Percentiles rank a stretch among this genome's conserved stretches.
These are phyloP conservation scores for Sarcophaga peregrina DNA, from an alignment of 1,140 invertebrate genomes.

Conservation along the genomic window DNA sequence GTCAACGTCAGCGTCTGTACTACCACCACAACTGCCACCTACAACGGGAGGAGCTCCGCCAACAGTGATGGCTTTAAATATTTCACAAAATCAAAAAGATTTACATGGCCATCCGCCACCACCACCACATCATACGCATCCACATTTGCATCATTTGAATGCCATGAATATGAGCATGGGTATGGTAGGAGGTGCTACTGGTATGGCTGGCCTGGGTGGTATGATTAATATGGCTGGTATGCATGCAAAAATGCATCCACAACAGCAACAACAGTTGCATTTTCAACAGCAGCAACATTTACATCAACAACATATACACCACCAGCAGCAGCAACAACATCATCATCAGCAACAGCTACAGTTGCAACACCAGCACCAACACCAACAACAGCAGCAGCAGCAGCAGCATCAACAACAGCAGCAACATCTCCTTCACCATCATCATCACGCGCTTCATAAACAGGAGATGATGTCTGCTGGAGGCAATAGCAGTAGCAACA, in stretches of 20 bases:
- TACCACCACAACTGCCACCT: not conserved
- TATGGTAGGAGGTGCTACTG: too few species aligned
- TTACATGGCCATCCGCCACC: constrained; percentile 22
- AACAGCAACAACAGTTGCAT: constrained; percentile 20
- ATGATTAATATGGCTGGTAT: not conserved
- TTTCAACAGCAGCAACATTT: constrained; percentile 13
- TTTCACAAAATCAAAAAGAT: constrained; percentile 30
- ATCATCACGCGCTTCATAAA: not conserved
- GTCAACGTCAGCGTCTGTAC: not conserved
- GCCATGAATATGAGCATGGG: not conserved
- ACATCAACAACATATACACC: not conserved
- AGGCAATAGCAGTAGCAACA: not conserved
- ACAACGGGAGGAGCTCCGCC: not conserved
- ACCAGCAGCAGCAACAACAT: constrained; percentile 43
- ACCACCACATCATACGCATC: not conserved
- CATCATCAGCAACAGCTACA: constrained; percentile 45
- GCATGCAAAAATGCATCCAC: constrained; percentile 23
- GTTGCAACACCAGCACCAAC: constrained; percentile 37
- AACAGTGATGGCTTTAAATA: not conserved
- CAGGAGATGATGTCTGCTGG: not conserved
- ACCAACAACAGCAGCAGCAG: constrained; percentile 7
- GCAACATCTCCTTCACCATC: not conserved
- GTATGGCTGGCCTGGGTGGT: not conserved
- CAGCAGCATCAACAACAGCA: constrained; percentile 27
- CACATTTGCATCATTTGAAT: not conserved